Evolutionary conservation across 1,140 invertebrate genomes (phyloP).

Genomic region (Ceratina japonica): DNA sequence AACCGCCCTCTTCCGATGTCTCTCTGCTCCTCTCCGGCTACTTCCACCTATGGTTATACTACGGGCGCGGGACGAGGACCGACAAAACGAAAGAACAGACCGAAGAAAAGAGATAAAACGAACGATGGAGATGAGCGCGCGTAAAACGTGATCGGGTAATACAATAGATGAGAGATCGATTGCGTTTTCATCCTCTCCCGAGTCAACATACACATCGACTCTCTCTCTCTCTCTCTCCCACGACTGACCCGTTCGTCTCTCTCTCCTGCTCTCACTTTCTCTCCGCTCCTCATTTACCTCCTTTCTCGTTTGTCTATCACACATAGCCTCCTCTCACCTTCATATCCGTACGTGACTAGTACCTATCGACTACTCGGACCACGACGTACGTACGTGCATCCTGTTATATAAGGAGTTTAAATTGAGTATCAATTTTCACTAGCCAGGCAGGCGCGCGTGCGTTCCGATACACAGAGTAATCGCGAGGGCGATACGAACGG

Average conservation of each 20-base stretch:
- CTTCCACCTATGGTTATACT: slow-evolving; percentile 39
- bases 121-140: slow-evolving; percentile 55
- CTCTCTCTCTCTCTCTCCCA: background rate
- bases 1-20: background rate
- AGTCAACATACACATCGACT: slow-evolving; percentile 25
- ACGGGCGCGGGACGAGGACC: background rate
- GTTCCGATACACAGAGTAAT: slow-evolving; percentile 4
- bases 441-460: slow-evolving; percentile 15
- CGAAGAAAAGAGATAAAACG: slow-evolving; percentile 32
- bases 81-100: background rate
- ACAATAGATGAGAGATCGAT: slow-evolving; percentile 66
- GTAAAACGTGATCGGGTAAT: slow-evolving; percentile 67
- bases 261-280: background rate
- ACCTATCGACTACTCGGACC: slow-evolving; percentile 50
- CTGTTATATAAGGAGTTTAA: slow-evolving; percentile 65
- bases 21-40: background rate
- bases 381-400: slow-evolving; percentile 66
- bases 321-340: slow-evolving; percentile 57
- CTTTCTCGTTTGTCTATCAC: slow-evolving; percentile 52
- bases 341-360: slow-evolving; percentile 57
- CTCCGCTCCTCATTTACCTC: slow-evolving; percentile 8
- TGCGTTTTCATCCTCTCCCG: slow-evolving; percentile 52
- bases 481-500: background rate
- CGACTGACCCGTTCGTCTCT: too few species aligned
- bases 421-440: slow-evolving; percentile 67